Base-by-base conservation (phyloP, 1,140 invertebrate species). In the Sminthurides bifidus region DNA sequence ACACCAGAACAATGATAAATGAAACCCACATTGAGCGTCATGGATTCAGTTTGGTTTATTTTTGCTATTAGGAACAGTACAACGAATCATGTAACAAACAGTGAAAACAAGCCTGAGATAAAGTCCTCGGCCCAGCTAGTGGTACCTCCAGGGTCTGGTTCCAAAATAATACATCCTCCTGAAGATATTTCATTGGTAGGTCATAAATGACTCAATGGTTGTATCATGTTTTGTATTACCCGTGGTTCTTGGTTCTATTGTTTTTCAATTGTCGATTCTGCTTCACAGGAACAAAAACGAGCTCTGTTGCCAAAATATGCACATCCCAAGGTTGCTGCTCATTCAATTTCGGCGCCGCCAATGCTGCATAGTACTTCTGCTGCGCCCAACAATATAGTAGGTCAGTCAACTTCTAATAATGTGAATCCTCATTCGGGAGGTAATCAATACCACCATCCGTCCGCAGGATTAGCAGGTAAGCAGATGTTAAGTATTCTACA, bases 131-230 rank as follows among this genome's bases (percentile, higher is more conserved):
- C n/a, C n/a, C n/a, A n/a, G n/a, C n/a, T n/a, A n/a, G n/a, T n/a
- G n/a, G 41, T 17, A 35, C 56, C 82, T 12, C 85, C 85, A 54
- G 84, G 86, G 52, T 82, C 87, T 26, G 82, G 85, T 19, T 88
- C 87, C 68, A 87, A 87, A 75, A 92, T 95, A 50, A 83, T 95
- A 66, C 92, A 96, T 72, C 92, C 92, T 24, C 81, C 85, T 24
- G 90, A 95, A 72, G 92, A 95, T 74, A 82, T 93, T 38, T 94
- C 90, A 41, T 64, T 85, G 71, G 82, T 84, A 73, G 75, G 76
- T 38, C 54, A 54, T 21, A 21, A 51, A 40, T n/a, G 43, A 51
- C 6, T 19, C 15, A 4, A 6, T 8, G n/a, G n/a, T n/a, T n/a
- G n/a, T n/a, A n/a, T n/a, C n/a, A n/a, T n/a, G n/a, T n/a, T n/a